Percentiles rank a stretch among this genome's conserved stretches.
These are phyloP conservation scores for Dasypus novemcinctus DNA, from an alignment of 2,113 vertebrate species.

Conservation along the genomic window DNA sequence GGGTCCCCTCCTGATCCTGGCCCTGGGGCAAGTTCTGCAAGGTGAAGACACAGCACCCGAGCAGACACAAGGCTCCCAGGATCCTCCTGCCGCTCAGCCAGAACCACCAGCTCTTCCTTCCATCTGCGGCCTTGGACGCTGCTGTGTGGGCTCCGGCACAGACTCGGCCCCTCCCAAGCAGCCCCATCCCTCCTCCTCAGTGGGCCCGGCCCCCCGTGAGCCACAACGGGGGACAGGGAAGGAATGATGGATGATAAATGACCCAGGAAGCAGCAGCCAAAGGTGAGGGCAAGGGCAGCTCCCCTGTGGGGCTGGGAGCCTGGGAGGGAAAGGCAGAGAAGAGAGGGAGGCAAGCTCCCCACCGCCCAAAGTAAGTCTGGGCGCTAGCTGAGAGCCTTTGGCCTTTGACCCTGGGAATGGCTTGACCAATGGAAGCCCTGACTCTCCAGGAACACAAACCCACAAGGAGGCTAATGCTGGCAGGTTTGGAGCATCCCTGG, in stretches of 20 bases:
- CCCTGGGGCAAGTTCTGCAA: neutral
- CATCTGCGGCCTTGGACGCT: fast-evolving
- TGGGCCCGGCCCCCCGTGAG: neutral
- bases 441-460: neutral
- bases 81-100: neutral
- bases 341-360: neutral
- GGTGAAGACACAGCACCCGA: neutral
- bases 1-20: neutral
- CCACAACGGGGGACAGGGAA: neutral
- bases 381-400: neutral
- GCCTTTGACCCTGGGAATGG: neutral
- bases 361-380: neutral
- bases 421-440: neutral
- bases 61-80: fast-evolving
- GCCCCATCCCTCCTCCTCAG: neutral
- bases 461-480: no score
- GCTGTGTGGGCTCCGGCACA: neutral
- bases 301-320: neutral
- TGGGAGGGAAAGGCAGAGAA: neutral
- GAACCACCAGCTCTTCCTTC: neutral
- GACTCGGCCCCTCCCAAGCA: neutral
- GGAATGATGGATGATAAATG: no score
- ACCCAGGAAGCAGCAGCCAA: neutral
- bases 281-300: neutral
- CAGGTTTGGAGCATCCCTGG: neutral